Conservation (phyloP, 2,797 vertebrate genomes). For the Leptodactylus fallax region DNA sequence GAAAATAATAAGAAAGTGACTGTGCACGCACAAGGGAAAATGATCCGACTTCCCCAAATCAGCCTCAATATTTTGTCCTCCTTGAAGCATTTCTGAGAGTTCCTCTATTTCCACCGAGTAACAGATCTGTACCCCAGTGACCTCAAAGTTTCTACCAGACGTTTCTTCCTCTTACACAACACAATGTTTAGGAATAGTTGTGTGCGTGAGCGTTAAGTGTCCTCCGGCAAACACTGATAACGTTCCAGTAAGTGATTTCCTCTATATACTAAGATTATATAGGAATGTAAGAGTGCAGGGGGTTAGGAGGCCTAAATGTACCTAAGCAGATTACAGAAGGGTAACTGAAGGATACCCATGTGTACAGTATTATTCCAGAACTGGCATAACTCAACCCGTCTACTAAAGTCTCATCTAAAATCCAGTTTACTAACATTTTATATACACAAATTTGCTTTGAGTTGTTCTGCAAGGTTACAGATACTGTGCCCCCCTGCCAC, state of each 20-base stretch:
- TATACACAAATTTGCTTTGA: no score
- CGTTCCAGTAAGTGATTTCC: conserved; percentile 37
- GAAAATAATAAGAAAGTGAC: no score
- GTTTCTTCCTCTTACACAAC: conserved; percentile 31
- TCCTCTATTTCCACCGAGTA: not conserved
- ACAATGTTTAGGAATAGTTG: conserved; percentile 29
- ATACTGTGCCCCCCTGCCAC: no score
- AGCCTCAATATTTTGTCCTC: not conserved
- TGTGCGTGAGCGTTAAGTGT: conserved; percentile 34
- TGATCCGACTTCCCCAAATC: not conserved
- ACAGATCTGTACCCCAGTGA: not conserved
- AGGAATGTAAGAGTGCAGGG: conserved; percentile 33
- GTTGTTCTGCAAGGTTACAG: no score
- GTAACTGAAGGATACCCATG: conserved; percentile 15
- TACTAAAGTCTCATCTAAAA: not conserved
- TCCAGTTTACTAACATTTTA: no score
- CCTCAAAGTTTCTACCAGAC: not conserved
- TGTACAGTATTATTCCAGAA: not conserved
- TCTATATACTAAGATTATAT: conserved; percentile 53
- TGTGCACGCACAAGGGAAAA: not conserved
- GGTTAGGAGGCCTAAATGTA: conserved; percentile 20
- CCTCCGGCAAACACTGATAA: conserved; percentile 39
- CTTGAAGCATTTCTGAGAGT: not conserved
- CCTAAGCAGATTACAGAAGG: conserved; percentile 24
- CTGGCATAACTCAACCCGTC: not conserved